phyloP scores from a whole-genome alignment of 2,113 vertebrate species.

The Petaurus breviceps region DNA sequence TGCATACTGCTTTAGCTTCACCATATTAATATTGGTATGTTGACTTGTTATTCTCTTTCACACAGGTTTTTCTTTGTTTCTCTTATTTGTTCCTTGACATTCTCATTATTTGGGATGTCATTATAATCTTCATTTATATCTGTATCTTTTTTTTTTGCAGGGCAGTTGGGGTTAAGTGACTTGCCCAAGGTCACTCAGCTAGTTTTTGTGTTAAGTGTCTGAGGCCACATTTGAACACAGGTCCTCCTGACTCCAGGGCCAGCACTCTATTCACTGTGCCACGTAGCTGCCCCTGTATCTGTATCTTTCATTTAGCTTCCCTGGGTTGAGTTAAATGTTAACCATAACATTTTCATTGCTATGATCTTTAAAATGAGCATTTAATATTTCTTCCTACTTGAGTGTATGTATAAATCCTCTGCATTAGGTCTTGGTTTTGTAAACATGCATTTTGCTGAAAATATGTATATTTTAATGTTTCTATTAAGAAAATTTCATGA shows the following conservation, averaged over 20 bases:
- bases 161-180: no score
- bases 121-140: not conserved
- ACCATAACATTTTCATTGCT: no score
- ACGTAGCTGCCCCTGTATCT: no score
- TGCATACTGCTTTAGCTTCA: not conserved
- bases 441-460: not conserved
- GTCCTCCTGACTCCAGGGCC: no score
- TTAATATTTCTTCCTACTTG: not conserved
- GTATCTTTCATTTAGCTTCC: not conserved
- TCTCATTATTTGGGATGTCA: not conserved
- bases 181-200: no score
- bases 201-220: no score
- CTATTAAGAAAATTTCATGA: not conserved
- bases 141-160: no score
- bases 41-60: not conserved
- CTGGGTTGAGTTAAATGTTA: not conserved
- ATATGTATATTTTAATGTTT: not conserved
- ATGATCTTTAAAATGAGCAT: not conserved
- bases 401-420: not conserved
- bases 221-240: no score
- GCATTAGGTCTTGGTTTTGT: not conserved
- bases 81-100: not conserved
- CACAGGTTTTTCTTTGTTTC: not conserved
- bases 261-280: no score
- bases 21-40: not conserved